phyloP scores from a whole-genome alignment of 1,140 invertebrate genomes.

The Heliconius melpomene region DNA sequence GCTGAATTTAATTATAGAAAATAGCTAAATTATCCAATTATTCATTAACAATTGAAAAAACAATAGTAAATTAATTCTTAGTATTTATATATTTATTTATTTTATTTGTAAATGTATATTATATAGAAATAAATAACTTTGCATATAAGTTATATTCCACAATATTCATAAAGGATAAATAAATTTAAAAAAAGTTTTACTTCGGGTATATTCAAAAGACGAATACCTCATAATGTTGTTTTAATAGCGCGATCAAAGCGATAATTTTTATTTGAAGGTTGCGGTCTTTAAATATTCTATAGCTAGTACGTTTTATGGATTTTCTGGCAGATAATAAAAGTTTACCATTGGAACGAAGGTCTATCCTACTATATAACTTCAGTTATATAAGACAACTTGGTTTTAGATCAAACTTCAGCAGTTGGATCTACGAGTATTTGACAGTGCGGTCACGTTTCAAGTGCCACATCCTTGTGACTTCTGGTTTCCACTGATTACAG shows the following conservation, averaged over 20 bases:
- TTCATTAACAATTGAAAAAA: no score
- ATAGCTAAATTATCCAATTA: background rate
- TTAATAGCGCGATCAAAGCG: constrained; percentile 29
- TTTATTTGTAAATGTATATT: background rate
- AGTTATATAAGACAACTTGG: constrained; percentile 32
- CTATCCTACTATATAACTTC: constrained; percentile 40
- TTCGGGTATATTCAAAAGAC: background rate
- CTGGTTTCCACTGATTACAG: constrained; percentile 69
- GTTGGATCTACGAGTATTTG: constrained; percentile 45
- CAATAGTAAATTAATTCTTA: no score
- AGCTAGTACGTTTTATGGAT: constrained; percentile 63
- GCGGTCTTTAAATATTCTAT: constrained; percentile 59
- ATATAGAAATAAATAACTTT: no score
- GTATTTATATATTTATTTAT: background rate
- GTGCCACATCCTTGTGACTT: constrained; percentile 67
- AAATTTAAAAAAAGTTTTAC: background rate
- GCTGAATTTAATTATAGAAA: background rate
- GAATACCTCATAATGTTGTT: constrained; percentile 8
- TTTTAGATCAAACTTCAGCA: constrained; percentile 51
- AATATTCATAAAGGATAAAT: background rate
- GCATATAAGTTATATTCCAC: background rate
- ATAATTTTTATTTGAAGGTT: constrained; percentile 38
- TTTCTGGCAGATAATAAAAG: constrained; percentile 62
- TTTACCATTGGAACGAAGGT: constrained; percentile 46
- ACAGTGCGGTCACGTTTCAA: constrained; percentile 61